Evolutionary conservation across 1,140 invertebrate genomes (phyloP).

Genomic region (Leptinotarsa defecta): DNA sequence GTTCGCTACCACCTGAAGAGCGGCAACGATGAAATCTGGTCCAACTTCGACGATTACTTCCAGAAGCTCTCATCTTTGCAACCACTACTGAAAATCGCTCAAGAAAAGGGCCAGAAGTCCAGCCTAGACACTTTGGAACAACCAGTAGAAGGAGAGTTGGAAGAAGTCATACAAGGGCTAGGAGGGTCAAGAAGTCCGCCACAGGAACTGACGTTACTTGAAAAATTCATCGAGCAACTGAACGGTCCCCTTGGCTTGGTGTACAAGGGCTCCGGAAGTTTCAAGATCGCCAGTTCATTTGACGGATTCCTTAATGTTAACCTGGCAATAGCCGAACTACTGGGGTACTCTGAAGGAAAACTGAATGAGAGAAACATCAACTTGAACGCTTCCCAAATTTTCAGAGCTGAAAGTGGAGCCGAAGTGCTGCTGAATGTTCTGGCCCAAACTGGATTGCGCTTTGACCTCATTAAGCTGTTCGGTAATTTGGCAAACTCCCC

Average conservation of each 20-base stretch:
- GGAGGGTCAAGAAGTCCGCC: too few species aligned
- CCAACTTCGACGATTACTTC: conserved; percentile 15
- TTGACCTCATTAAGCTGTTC: not conserved
- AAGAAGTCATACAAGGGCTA: not conserved
- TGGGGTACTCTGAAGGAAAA: not conserved
- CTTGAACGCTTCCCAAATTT: not conserved
- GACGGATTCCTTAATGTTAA: conserved; percentile 10
- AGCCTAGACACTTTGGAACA: not conserved
- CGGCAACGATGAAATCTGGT: not conserved
- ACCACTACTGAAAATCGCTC: not conserved
- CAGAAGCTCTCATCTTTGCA: not conserved
- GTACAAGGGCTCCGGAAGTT: not conserved
- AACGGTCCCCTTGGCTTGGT: not conserved
- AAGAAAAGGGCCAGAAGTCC: conserved; percentile 10
- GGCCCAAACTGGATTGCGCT: not conserved
- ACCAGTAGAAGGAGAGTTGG: not conserved
- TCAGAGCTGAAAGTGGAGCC: not conserved
- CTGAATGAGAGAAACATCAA: not conserved
- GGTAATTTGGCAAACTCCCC: not conserved
- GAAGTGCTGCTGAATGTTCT: conserved; percentile 14
- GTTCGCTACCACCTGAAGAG: not conserved
- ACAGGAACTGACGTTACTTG: not conserved
- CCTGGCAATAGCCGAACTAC: not conserved
- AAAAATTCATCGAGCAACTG: not conserved
- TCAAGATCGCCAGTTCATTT: not conserved